Conservation (phyloP, 2,888 invertebrate species). For the Rapana venosa region DNA sequence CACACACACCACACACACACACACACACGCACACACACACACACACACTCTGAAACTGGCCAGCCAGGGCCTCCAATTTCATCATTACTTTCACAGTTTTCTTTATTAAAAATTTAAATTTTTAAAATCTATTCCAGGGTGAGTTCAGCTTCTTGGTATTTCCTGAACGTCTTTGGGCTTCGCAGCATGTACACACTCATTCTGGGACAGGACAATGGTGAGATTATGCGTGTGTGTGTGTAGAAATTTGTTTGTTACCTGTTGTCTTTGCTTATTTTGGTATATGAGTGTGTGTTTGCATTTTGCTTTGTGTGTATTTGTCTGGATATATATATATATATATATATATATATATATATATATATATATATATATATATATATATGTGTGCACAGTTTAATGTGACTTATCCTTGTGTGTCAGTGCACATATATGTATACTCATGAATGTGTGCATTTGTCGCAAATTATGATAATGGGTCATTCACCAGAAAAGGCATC, state of each 20-base stretch:
- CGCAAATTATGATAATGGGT: no score
- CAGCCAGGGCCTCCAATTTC: background rate
- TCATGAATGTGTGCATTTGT: no score
- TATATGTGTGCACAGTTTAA: background rate
- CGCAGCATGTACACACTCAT: conserved; percentile 98
- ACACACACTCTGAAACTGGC: no score
- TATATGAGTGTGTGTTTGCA: background rate
- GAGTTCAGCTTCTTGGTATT: conserved; percentile 99
- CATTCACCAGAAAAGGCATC: no score
- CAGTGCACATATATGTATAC: background rate
- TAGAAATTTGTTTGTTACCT: no score
- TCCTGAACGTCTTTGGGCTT: conserved; percentile 98
- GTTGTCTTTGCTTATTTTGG: no score
- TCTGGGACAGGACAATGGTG: conserved; percentile 96
- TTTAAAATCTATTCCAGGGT: conserved; percentile 81
- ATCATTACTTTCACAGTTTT: background rate
- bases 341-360: background rate
- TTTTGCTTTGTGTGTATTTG: background rate
- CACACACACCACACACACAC: no score
- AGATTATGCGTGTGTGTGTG: conserved; percentile 51
- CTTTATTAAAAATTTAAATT: background rate
- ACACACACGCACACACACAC: no score
- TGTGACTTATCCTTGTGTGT: background rate
- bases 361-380: background rate
- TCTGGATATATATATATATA: background rate